Evolutionary conservation across 2,888 invertebrate genomes (phyloP).

Genomic region (Tineola bisselliella): DNA sequence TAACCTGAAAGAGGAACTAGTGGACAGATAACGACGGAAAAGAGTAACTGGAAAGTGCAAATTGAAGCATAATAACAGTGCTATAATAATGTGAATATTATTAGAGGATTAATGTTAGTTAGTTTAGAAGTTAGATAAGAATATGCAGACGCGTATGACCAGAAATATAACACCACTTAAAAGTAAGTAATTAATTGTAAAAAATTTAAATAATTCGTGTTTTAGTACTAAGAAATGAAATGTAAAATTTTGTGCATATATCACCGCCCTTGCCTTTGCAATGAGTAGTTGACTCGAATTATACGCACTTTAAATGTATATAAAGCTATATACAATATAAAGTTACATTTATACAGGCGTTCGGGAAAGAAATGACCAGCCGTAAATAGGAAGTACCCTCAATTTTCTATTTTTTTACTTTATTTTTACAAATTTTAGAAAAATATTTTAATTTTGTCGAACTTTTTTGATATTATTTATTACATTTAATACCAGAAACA

Average conservation of each 20-base stretch:
- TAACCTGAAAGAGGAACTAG: neutral
- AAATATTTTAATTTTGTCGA: too few species aligned
- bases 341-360: constrained; percentile 44
- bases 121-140: neutral
- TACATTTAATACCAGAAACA: too few species aligned
- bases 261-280: constrained; percentile 62
- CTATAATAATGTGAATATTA: constrained; percentile 22
- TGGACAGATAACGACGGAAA: neutral
- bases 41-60: constrained; percentile 30
- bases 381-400: too few species aligned
- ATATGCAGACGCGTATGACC: constrained; percentile 32
- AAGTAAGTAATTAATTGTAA: constrained; percentile 30
- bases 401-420: too few species aligned
- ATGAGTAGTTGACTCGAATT: constrained; percentile 49
- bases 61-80: constrained; percentile 57
- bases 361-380: too few species aligned
- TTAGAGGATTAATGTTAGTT: neutral
- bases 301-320: constrained; percentile 33
- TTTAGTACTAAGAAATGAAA: constrained; percentile 20
- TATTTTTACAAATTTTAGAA: too few species aligned
- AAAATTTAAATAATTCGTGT: constrained; percentile 25
- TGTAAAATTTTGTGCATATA: constrained; percentile 36
- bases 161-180: constrained; percentile 53
- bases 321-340: constrained; percentile 28
- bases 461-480: too few species aligned